phyloP scores from a whole-genome alignment of 2,888 invertebrate genomes.

The Mesorhabditis spiculigera region DNA sequence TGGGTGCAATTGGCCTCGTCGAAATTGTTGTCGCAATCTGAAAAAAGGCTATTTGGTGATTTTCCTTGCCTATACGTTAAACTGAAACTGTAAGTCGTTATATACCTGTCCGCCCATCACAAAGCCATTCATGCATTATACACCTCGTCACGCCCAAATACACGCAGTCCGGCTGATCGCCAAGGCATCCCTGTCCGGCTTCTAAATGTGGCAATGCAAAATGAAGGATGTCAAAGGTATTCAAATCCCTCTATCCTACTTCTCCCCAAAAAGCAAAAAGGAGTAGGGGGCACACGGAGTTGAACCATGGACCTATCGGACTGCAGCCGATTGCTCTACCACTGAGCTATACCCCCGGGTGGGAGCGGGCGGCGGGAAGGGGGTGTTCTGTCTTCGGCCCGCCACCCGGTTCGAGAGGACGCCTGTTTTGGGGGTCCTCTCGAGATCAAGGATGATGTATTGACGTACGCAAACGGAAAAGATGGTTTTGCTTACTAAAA shows the following conservation, averaged over 20 bases:
- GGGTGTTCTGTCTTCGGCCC: too few relatives aligned
- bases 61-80: not conserved
- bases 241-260: conserved; percentile 1
- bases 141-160: not conserved
- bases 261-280: not conserved
- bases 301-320: conserved; percentile 50
- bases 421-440: too few relatives aligned
- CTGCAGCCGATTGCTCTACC: conserved; percentile 52
- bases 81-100: not conserved
- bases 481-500: too few relatives aligned
- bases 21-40: conserved; percentile 4
- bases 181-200: not conserved
- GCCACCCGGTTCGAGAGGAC: too few relatives aligned
- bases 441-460: too few relatives aligned
- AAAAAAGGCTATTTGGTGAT: not conserved
- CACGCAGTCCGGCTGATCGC: not conserved
- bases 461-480: too few relatives aligned
- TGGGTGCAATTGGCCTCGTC: not conserved
- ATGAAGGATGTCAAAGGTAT: not conserved
- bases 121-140: conserved; percentile 4
- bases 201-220: not conserved
- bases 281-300: conserved; percentile 11
- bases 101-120: conserved; percentile 3
- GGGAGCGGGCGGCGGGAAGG: too few relatives aligned
- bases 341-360: conserved; percentile 42